Evolutionary conservation across 1,140 invertebrate species (phyloP), one percentile per base, ranked within the genome.

Genomic region (Drosophila bocqueti): DNA sequence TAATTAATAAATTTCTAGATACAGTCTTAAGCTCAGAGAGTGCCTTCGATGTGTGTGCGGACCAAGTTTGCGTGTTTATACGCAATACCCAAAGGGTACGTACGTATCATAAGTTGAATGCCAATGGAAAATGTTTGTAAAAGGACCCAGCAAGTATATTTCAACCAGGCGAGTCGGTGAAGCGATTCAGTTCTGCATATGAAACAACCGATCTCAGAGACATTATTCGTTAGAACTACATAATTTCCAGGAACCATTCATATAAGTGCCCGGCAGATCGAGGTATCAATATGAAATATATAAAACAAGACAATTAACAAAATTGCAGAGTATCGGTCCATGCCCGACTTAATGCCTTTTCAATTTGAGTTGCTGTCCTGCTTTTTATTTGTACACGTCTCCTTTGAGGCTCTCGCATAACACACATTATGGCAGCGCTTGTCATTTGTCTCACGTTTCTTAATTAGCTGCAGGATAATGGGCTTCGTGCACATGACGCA

Each of bases 401-500:
- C 60, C 52, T 78, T 54, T 55, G 60, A 47, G 57, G 34, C 42
- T 59, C 50, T 65, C 68, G 67, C 62, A 54, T 61, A 54, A 50
- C 68, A 71, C 49, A 87, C 81, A 68, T 78, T 84, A 81, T 84
- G 80, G 73, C 52, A 78, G 65, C 73, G 77, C 81, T 87, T 89
- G 84, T 87, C 85, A 87, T 87, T 87, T 87, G 84, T 89, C 84
- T 87, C 84, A 87, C 84, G 84, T 87, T 87, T 87, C 84, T 81
- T 87, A 87, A 87, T 87, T 87, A 87, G 84, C 85, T 75, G 63
- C 73, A 78, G 84, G 85, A 87, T 89, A 87, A 87, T 87, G 83
- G 84, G 61, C 54, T 76, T 65, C 75, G 38, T 74, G 83, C 73
- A 89, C 83, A 83, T 89, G 77, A 67, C 68, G 72, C 69, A 42